Evolutionary conservation across 2,888 invertebrate genomes (phyloP).

Genomic region (Enchytraeus crypticus): DNA sequence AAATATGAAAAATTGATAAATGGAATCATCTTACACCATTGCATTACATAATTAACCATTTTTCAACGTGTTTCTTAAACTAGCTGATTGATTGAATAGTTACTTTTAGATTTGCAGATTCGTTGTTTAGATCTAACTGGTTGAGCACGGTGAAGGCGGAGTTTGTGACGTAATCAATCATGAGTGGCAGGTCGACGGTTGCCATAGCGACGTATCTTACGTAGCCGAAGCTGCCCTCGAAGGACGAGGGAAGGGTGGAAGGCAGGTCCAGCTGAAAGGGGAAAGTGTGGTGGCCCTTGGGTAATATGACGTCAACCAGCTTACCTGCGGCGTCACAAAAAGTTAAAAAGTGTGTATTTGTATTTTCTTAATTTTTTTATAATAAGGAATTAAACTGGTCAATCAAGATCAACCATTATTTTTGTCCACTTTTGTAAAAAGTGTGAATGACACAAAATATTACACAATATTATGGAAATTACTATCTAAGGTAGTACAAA

Average conservation of each 20-base stretch:
- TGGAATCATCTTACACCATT: no score
- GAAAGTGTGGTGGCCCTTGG: constrained; percentile 22
- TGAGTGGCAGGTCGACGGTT: constrained; percentile 24
- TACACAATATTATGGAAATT: no score
- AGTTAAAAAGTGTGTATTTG: no score
- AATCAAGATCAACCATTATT: neutral
- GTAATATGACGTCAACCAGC: neutral
- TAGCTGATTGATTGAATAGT: no score
- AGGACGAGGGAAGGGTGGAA: constrained; percentile 43
- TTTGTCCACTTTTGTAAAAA: no score
- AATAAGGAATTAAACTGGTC: no score
- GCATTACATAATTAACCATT: no score
- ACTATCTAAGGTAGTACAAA: no score
- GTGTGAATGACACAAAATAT: no score
- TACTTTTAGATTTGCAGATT: neutral
- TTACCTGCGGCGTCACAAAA: neutral
- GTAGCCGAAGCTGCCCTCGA: constrained; percentile 41
- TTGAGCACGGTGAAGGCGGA: constrained; percentile 42
- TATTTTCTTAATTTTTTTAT: no score
- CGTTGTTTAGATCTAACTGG: constrained; percentile 24
- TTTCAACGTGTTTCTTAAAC: no score
- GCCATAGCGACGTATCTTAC: constrained; percentile 33
- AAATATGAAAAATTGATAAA: no score
- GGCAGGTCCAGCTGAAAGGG: constrained; percentile 42
- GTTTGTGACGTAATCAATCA: constrained; percentile 33